A percentile compares a stretch with the other conserved stretches of the same genome.
Conservation (phyloP, 2,113 vertebrate species). For the Uria aalge region DNA sequence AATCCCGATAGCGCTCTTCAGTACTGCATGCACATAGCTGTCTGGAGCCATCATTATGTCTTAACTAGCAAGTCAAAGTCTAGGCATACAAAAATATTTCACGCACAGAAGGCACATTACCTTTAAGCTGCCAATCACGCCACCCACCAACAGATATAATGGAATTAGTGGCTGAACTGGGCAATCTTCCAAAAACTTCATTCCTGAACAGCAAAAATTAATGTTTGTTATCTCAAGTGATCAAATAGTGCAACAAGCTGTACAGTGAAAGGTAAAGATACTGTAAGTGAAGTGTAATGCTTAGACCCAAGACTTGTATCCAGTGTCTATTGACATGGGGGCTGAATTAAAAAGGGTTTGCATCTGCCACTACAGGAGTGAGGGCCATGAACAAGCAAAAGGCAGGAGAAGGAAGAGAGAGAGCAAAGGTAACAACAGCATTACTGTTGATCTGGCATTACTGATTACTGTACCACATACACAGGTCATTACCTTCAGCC, state of each 20-base stretch:
- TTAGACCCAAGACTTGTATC: not conserved
- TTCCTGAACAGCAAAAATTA: slow-evolving; percentile 54
- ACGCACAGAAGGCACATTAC: slow-evolving; percentile 48
- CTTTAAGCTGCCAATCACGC: slow-evolving; percentile 73
- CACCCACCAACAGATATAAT: slow-evolving; percentile 73
- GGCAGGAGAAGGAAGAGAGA: not conserved
- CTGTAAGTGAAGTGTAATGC: not conserved
- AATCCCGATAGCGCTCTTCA: not conserved
- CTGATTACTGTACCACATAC: not conserved
- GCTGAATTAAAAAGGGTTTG: not conserved
- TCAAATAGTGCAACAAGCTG: not conserved
- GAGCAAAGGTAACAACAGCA: not conserved
- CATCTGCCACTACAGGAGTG: not conserved
- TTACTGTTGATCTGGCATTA: not conserved
- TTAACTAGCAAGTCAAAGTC: slow-evolving; percentile 1
- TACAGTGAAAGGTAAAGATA: not conserved
- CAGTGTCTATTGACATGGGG: not conserved
- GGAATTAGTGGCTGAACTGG: slow-evolving; percentile 74
- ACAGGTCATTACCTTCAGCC: not conserved
- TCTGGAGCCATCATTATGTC: not conserved
- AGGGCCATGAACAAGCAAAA: not conserved
- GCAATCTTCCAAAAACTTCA: slow-evolving; percentile 73
- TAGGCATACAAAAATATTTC: not conserved
- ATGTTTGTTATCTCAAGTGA: not conserved
- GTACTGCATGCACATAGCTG: not conserved